Conservation (phyloP, 2,888 invertebrate genomes). For the Chymomyza procnemis region DNA sequence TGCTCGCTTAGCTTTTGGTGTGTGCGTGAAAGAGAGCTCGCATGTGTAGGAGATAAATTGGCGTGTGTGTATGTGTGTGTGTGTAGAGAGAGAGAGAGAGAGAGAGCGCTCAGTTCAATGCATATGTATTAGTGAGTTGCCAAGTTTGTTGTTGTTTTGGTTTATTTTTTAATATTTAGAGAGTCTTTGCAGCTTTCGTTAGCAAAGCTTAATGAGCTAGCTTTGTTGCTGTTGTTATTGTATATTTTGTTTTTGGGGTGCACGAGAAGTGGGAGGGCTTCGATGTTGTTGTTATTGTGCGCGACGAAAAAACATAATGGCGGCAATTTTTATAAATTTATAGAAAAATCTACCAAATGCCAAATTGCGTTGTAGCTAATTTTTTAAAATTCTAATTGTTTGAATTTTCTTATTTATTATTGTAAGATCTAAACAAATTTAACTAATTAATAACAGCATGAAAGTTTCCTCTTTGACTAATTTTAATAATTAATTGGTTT, state of each 20-base stretch:
- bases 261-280: constrained; percentile 55
- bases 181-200: constrained; percentile 37
- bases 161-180: constrained; percentile 35
- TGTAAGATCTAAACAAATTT: not conserved
- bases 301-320: constrained; percentile 63
- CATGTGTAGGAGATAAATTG: constrained; percentile 67
- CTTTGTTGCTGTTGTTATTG: constrained; percentile 5
- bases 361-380: constrained; percentile 71
- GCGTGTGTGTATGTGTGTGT: constrained; percentile 31
- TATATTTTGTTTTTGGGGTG: constrained; percentile 24
- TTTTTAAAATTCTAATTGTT: constrained; percentile 58
- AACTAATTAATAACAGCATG: not conserved
- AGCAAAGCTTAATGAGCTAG: constrained; percentile 13
- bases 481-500: not conserved
- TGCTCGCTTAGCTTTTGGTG: constrained; percentile 39
- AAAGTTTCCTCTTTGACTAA: not conserved
- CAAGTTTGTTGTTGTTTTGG: constrained; percentile 52
- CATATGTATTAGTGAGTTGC: constrained; percentile 34
- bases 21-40: constrained; percentile 13
- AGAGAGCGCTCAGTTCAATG: constrained; percentile 64
- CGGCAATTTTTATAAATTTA: constrained; percentile 61
- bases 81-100: too few relatives aligned
- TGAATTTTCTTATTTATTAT: constrained; percentile 24
- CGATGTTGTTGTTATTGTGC: constrained; percentile 26
- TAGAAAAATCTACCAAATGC: constrained; percentile 49